Conservation (phyloP, 2,113 vertebrate species). For the Glareola pratincola region DNA sequence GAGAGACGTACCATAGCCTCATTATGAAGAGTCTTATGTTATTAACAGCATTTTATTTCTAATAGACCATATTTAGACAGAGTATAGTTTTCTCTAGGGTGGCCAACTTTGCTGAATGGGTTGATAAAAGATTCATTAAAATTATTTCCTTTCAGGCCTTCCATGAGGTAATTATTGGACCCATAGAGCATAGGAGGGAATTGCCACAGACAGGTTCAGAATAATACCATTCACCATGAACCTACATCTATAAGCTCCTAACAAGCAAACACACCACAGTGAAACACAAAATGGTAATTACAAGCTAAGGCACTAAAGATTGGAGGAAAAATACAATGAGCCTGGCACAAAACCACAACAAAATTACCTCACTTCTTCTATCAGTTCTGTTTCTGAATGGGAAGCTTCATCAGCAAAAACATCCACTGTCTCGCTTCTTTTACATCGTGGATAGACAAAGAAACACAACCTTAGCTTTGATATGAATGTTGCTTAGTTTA, state of each 20-base stretch:
- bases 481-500: background rate
- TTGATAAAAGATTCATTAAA: slow-evolving; percentile 14
- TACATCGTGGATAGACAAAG: slow-evolving; percentile 45
- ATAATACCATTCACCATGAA: slow-evolving; percentile 17
- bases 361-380: slow-evolving; percentile 70
- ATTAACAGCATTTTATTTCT: background rate
- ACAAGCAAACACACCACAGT: slow-evolving; percentile 37
- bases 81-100: background rate
- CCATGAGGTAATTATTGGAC: background rate
- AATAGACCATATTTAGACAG: background rate
- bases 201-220: slow-evolving; percentile 47
- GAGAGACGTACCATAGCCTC: background rate
- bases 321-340: slow-evolving; percentile 2
- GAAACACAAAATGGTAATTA: background rate
- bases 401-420: slow-evolving; percentile 69
- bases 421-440: slow-evolving; percentile 74
- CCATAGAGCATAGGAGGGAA: background rate
- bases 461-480: slow-evolving; percentile 60
- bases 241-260: slow-evolving; percentile 56
- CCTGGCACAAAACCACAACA: slow-evolving; percentile 43
- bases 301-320: slow-evolving; percentile 10
- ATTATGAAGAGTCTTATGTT: background rate
- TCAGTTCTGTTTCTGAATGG: slow-evolving; percentile 66
- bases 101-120: background rate
- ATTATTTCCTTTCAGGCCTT: background rate